Evolutionary conservation across 2,797 vertebrate species (phyloP), one percentile per base, ranked within the genome.

Genomic region (Carapus acus): DNA sequence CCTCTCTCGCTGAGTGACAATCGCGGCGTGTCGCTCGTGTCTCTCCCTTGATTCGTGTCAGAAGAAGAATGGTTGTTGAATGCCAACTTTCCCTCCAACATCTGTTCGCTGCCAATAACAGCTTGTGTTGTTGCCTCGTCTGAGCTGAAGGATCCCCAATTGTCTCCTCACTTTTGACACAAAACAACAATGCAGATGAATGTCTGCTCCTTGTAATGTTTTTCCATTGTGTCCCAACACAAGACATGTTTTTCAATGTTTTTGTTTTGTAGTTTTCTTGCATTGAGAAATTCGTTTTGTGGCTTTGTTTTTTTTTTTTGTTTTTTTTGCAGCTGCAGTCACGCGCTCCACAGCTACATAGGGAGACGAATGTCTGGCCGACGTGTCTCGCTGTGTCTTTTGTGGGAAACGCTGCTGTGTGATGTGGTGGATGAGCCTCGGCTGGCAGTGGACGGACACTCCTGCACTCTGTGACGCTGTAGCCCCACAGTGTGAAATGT

Each of bases 31-130:
- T 83, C 78, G 84, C 80, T 71, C 67, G 74, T 82, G 78, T 82
- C 79, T 73, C 69, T 76, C 67, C 73, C 59, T 85, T 78, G 79
- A 88, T 85, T 83, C 82, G 74, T 86, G 85, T 85, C 83, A 77
- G 76, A 81, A 78, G 80, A 81, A 81, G 82, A 86, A 83, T 78
- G 81, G 77, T 80, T 54, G 78, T 57, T 67, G 78, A 80, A 80
- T 86, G 88, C 86, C 86, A 89, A 82, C 85, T 86, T 86, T 84
- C 78, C 76, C 78, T 81, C 80, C 73, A 85, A 88, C 88, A 88
- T 89, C 87, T 90, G 86, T 82, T 86, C 83, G 59, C 79, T 84
- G 82, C 85, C 87, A 87, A 85, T 83, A 85, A 87, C 86, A 88
- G 85, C 86, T 86, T 88, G 84, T 72, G 77, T 78, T 57, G 71